These are phyloP conservation scores for Carcharodon carcharias DNA, from an alignment of 2,797 vertebrate species.

Conservation along the genomic window DNA sequence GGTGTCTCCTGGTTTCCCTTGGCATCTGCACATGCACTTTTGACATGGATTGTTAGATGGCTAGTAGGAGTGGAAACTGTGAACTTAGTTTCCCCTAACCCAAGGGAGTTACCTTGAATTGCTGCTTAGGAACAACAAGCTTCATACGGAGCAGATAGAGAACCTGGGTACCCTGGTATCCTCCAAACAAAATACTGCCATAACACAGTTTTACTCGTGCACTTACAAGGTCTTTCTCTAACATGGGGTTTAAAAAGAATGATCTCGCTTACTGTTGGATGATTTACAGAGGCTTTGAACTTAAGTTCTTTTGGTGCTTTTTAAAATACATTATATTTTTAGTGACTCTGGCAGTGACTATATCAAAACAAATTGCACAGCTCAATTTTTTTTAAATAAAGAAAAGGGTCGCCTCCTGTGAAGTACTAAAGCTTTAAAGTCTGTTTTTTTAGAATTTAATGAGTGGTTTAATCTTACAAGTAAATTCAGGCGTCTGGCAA, in stretches of 20 bases:
- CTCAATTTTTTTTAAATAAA: conserved; percentile 18
- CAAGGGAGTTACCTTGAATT: too few species aligned
- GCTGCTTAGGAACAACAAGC: too few species aligned
- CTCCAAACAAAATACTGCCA: not conserved
- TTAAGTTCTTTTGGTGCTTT: not conserved
- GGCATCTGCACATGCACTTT: not conserved
- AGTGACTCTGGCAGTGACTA: not conserved
- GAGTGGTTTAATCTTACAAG: conserved; percentile 28
- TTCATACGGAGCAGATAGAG: not conserved
- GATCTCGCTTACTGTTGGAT: not conserved
- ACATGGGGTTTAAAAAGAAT: not conserved
- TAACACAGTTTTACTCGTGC: not conserved
- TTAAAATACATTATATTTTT: not conserved
- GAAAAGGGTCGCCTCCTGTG: conserved; percentile 19
- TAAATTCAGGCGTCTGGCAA: conserved; percentile 31
- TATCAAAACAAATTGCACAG: conserved; percentile 33
- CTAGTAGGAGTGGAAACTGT: not conserved
- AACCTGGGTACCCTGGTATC: not conserved
- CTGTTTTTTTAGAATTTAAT: conserved; percentile 19
- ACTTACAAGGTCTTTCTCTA: not conserved
- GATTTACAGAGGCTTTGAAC: not conserved
- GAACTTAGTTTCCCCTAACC: not conserved
- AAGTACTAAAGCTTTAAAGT: conserved; percentile 31
- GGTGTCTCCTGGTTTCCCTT: not conserved
- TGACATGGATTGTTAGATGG: not conserved